Percentiles rank a stretch among this genome's conserved stretches.
Evolutionary conservation across 2,113 vertebrate genomes (phyloP).

Genomic region (Poicephalus meyeri): DNA sequence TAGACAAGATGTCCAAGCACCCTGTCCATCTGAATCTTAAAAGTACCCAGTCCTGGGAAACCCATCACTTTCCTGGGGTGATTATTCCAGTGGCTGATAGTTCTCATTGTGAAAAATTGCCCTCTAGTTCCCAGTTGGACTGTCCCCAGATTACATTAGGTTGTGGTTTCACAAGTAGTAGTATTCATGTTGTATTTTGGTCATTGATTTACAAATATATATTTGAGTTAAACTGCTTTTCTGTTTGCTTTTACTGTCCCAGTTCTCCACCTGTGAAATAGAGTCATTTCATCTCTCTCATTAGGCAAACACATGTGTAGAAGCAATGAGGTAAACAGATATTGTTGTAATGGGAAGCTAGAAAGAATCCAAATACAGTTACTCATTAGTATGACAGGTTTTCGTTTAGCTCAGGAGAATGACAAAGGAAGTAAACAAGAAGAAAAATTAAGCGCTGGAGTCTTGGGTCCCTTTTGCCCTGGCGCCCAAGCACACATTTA

Average conservation of each 20-base stretch:
- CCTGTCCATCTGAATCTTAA: neutral
- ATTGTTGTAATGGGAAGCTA: neutral
- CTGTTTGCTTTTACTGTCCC: neutral
- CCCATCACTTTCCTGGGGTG: neutral
- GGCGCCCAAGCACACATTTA: neutral
- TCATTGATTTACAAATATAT: neutral
- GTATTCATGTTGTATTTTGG: neutral
- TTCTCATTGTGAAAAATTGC: neutral
- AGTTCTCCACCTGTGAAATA: neutral
- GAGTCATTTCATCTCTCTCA: neutral
- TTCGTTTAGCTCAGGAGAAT: neutral
- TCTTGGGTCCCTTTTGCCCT: neutral
- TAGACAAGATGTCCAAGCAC: neutral
- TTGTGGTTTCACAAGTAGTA: neutral
- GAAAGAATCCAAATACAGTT: neutral
- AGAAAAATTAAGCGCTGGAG: neutral
- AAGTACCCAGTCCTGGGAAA: neutral
- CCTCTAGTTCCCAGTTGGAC: neutral
- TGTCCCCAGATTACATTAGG: neutral
- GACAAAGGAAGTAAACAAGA: neutral
- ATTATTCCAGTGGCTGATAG: neutral
- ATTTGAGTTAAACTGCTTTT: neutral
- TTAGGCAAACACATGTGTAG: neutral
- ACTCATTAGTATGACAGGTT: neutral
- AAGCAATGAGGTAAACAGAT: neutral